Base-by-base conservation (phyloP, 2,888 invertebrate species). In the Tenthredo mesomela region DNA sequence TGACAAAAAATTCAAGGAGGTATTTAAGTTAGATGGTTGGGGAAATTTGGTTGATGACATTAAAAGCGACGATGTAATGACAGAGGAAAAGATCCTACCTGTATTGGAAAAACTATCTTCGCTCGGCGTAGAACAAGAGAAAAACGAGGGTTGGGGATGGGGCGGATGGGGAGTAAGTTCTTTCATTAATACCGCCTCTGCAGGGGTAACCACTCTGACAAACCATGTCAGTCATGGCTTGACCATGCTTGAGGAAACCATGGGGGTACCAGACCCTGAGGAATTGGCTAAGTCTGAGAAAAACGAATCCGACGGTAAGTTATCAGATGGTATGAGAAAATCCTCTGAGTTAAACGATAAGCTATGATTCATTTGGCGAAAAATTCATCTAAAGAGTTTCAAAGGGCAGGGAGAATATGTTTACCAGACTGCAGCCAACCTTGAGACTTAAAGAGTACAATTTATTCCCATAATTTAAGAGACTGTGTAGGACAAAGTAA, bases 221-320 rank as follows among this genome's bases (percentile, higher is more conserved):
- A 96, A 94, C 87, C 97, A 97, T 89, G 97, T 98, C 50, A 97
- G 97, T 58, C 96, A 98, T 93, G 97, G 98, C 3, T 94, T 98
- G 85, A 95, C 96, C 80, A 96, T 97, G 15, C 92, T 98, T 85
- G 98, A 98, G 94, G 95, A 95, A 65, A 95, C 97, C 18, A 96
- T 98, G 54, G 98, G 98, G 3, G 96, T 96, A 0, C 97, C 98
- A 0, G 96, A 97, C 89, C 97, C 98, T 0, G 96, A 96, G 91
- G 96, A 97, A 90, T 90, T 98, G 84, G 97, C 96, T 0, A 94
- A 94, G 6, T 43, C 85, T 54, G 85, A 84, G 50, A 87, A 88
- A 47, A 87, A 5, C 10, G 50, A 84, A 4, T 21, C n/a, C 25
- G 80, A 80, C 4, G 80, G 80, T 80, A 80, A 80, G 80, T 61